These are phyloP conservation scores for Metellina segmentata DNA, from an alignment of 2,888 invertebrate genomes.

Conservation along the genomic window DNA sequence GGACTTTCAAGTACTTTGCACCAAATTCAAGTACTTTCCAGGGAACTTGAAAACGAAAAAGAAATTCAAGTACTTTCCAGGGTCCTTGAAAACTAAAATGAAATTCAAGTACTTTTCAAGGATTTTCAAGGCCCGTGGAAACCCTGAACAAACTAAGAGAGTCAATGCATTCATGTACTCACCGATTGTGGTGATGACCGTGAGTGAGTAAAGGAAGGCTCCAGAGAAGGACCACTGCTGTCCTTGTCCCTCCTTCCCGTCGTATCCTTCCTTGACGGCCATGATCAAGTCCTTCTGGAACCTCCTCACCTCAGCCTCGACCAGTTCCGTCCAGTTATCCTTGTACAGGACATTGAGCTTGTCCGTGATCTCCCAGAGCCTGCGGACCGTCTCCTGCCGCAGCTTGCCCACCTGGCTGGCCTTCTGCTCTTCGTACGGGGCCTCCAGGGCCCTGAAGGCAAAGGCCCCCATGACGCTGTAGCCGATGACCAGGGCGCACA, in stretches of 20 bases:
- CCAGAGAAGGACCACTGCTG: constrained; percentile 94
- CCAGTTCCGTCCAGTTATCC: constrained; percentile 88
- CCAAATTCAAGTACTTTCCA: too few relatives aligned
- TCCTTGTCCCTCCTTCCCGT: constrained; percentile 84
- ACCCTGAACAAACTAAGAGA: not conserved
- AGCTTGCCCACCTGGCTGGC: constrained; percentile 83
- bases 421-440: constrained; percentile 76
- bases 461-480: constrained; percentile 95
- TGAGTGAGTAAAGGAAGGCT: constrained; percentile 94
- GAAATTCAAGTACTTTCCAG: too few relatives aligned
- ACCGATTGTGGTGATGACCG: constrained; percentile 97
- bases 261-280: constrained; percentile 85
- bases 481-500: constrained; percentile 94
- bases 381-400: constrained; percentile 85
- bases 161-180: constrained; percentile 80
- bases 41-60: too few relatives aligned
- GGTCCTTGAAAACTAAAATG: too few relatives aligned
- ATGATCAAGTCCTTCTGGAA: constrained; percentile 87
- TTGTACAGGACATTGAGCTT: constrained; percentile 87
- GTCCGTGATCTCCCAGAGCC: constrained; percentile 90
- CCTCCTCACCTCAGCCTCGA: constrained; percentile 82
- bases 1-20: too few relatives aligned
- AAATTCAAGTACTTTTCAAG: too few relatives aligned
- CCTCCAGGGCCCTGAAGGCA: constrained; percentile 86
- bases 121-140: too few relatives aligned